These are phyloP conservation scores for Ceratothoa steindachneri DNA, from an alignment of 2,888 invertebrate species.

Conservation along the genomic window DNA sequence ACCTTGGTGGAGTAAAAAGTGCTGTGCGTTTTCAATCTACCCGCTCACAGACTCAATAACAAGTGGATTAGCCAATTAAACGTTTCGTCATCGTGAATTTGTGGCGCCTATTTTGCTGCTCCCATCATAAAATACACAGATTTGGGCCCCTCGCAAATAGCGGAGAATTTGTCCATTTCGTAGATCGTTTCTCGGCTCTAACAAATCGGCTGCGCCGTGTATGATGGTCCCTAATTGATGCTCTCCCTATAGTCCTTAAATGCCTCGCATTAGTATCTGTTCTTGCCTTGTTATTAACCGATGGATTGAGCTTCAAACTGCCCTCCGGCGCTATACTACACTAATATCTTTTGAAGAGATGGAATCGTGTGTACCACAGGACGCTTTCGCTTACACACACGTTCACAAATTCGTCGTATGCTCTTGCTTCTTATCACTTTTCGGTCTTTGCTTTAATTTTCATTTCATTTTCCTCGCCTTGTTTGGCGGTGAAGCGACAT, in stretches of 20 bases:
- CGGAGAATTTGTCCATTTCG: background rate
- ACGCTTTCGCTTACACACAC: no score
- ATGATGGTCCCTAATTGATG: constrained; percentile 8
- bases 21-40: no score
- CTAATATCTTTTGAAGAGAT: background rate
- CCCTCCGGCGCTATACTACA: background rate
- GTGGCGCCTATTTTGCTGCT: background rate
- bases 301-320: background rate
- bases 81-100: background rate
- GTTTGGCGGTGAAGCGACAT: no score
- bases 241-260: constrained; percentile 3
- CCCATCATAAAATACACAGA: background rate
- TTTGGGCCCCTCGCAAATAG: background rate
- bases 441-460: no score
- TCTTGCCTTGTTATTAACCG: constrained; percentile 2
- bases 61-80: background rate
- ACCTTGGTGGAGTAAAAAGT: no score
- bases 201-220: background rate
- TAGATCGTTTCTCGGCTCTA: background rate
- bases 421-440: no score
- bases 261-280: background rate
- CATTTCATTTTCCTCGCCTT: no score
- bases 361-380: no score
- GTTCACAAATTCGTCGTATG: no score
- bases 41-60: no score